Base-by-base conservation (phyloP, 2,797 vertebrate species). In the Aselliscus stoliczkanus region DNA sequence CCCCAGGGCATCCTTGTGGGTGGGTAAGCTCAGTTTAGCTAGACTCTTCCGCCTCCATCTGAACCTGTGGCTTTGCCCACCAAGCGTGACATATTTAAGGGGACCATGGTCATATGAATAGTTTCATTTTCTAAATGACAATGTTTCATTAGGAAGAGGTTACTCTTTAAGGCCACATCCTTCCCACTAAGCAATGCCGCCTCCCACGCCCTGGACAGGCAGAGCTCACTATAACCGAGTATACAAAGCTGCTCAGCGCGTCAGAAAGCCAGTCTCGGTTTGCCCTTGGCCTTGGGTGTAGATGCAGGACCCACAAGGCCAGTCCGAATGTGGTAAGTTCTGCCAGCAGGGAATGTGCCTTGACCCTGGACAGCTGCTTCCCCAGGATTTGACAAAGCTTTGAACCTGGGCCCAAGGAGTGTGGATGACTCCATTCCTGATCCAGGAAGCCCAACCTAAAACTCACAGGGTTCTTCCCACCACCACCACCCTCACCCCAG, bases 221-320 rank as follows among this genome's bases (percentile, higher is more conserved):
- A 15, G 50, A 12, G 44, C 64, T 85, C 37, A 70, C 96, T 76
- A 4, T 10, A 39, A 25, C 0, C 27, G 39, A 5, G 17, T 29
- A 60, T 44, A 4, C 5, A n/a, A 17, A 67, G 37, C 58, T 50
- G 44, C 73, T 34, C 87, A 31, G 39, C 5, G 13, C 21, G 23
- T 15, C 70, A 31, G 8, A 47, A 72, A 87, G n/a, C 39, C 23
- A 6, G 31, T 23, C 31, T 94, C 79, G 47, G 37, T 44, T 29
- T 80, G 82, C 23, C 87, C 84, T 94, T 96, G 95, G 44, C 87
- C 79, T 86, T 65, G 72, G 64, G 67, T 4, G n/a, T 54, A 37
- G 77, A 93, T 52, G n/a, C 58, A 52, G 62, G n/a, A 67, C 44
- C 54, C 84, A 42, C 85, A 65, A 92, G 92, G 93, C 64, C 54